Base-by-base conservation (phyloP, 2,888 invertebrate species). In the Corbicula japonica region DNA sequence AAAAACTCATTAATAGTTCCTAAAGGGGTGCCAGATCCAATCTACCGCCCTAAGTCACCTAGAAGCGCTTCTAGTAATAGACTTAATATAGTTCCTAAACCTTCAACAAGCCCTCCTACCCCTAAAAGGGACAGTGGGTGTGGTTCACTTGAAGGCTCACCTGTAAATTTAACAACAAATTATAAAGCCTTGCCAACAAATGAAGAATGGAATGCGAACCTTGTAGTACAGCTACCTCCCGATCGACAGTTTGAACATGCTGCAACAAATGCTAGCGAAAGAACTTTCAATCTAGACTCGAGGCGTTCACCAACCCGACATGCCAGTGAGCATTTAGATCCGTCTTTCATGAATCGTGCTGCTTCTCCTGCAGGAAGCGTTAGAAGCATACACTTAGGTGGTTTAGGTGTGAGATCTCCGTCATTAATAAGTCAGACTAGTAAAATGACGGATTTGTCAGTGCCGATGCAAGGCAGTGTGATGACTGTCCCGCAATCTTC, bases 401-500 rank as follows among this genome's bases (percentile, higher is more conserved):
- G n/a, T n/a, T n/a, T n/a, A n/a, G 78, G 76, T 50, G 48, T 56
- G 21, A 68, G 74, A 58, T 34, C 76, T 46, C 70, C 65, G 12
- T 76, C 79, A 1, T 41, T 70, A 21, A 44, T 63, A 44, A 69
- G 58, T 48, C 60, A 72, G 28, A 73, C 35, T 30, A 76, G 80
- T 38, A 69, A 71, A 32, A 78, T 63, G 46, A 69, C 70, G 10
- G 60, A 52, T 38, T 41, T 76, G 12, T 46, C 61, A n/a, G 35
- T 80, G 18, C 82, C 78, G 6, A 66, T 80, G 38, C 75, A 78
- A 8, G 69, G 98, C 34, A 98, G 98, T 56, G 97, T 98, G 32
- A 95, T 96, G 83, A 97, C 98, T 94, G 95, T 99, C 88, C 98
- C 97, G 28, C 84, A 86, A 93, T 95, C 98, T 66, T 98, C 97